A percentile compares a stretch with the other conserved stretches of the same genome.
phyloP scores from a whole-genome alignment of 2,888 invertebrate genomes.

The Trichacis sp. region DNA sequence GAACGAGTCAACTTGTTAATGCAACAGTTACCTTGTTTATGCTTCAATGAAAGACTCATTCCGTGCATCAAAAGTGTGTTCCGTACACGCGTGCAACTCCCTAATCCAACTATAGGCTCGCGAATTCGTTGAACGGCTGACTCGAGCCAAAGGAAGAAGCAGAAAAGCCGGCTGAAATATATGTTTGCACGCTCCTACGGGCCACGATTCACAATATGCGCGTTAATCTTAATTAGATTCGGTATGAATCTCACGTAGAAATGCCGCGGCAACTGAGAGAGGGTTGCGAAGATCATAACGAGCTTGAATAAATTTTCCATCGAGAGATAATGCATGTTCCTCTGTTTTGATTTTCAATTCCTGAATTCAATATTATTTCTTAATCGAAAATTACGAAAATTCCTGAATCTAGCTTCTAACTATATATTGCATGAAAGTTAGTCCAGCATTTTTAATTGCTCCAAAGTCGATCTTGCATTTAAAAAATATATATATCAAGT shows the following conservation, averaged over 20 bases:
- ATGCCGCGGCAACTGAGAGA: not conserved
- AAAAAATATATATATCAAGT: too few species aligned
- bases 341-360: too few species aligned
- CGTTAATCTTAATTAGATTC: constrained; percentile 17
- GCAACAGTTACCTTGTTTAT: constrained; percentile 14
- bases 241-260: constrained; percentile 6
- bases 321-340: not conserved
- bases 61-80: constrained; percentile 6
- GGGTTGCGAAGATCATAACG: not conserved
- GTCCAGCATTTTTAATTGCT: too few species aligned
- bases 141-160: constrained; percentile 17
- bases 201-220: constrained; percentile 5
- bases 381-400: too few species aligned
- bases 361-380: too few species aligned
- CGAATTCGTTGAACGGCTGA: constrained; percentile 7
- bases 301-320: not conserved
- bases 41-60: constrained; percentile 12
- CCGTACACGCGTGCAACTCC: not conserved
- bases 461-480: too few species aligned
- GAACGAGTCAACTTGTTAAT: not conserved
- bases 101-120: constrained; percentile 7
- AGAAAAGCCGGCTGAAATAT: constrained; percentile 6
- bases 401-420: too few species aligned
- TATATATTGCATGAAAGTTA: too few species aligned
- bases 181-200: constrained; percentile 13